These are phyloP conservation scores for Xerus rutilus DNA, from an alignment of 2,797 vertebrate species.

Conservation along the genomic window DNA sequence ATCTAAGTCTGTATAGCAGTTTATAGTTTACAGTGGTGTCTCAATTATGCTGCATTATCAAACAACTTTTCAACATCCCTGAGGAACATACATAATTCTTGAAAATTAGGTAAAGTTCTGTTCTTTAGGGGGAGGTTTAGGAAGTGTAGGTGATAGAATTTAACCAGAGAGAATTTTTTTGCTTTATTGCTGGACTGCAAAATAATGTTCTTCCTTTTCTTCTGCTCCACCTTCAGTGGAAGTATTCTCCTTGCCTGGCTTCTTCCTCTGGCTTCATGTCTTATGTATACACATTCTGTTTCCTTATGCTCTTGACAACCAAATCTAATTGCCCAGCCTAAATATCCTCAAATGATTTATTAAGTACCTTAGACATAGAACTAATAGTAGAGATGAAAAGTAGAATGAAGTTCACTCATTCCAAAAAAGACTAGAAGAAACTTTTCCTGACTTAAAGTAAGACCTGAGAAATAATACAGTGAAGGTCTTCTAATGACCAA, in stretches of 20 bases:
- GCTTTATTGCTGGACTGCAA: neutral
- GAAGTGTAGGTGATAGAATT: neutral
- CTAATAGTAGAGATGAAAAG: neutral
- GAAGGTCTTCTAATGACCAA: neutral
- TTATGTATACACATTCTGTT: neutral
- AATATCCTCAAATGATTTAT: neutral
- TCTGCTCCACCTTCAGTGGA: neutral
- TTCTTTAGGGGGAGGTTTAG: neutral
- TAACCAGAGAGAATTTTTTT: neutral
- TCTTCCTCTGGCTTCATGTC: neutral
- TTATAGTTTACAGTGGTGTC: neutral
- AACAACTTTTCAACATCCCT: neutral
- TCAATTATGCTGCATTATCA: neutral
- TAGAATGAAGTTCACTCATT: neutral
- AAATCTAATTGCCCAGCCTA: neutral
- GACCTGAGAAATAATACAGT: neutral
- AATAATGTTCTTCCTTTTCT: neutral
- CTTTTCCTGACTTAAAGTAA: neutral
- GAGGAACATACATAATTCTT: neutral
- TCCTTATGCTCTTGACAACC: neutral
- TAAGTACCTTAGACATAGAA: neutral
- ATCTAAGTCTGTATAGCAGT: neutral
- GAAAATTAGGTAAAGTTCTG: neutral
- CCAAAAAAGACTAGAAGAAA: slow-evolving; percentile 17
- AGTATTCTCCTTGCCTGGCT: neutral